Percentiles rank a stretch among this genome's conserved stretches.
phyloP scores from a whole-genome alignment of 2,113 vertebrate genomes.

The Ochotona curzoniae region DNA sequence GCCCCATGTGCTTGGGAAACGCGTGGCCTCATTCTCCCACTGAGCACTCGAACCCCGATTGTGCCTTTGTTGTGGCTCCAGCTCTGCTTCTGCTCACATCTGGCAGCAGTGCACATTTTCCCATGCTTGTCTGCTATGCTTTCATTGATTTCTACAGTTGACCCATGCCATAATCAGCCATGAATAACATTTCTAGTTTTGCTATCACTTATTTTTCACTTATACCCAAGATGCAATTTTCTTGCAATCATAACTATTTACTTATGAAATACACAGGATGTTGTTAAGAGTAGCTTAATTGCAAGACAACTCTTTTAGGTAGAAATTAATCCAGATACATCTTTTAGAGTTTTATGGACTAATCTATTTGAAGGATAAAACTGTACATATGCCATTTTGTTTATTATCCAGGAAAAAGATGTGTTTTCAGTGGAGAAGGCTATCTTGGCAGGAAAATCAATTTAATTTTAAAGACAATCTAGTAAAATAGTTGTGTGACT shows the following conservation, averaged over 20 bases:
- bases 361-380: constrained; percentile 10
- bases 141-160: neutral
- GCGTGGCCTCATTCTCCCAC: too few relatives aligned
- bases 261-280: neutral
- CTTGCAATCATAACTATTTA: neutral
- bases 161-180: neutral
- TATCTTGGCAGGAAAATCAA: neutral
- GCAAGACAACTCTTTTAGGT: neutral
- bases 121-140: too few relatives aligned
- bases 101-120: neutral
- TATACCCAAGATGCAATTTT: neutral
- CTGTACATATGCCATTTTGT: neutral
- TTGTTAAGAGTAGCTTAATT: neutral
- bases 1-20: too few relatives aligned
- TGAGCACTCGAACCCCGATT: too few relatives aligned
- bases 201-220: neutral
- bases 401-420: neutral
- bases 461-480: neutral
- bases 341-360: neutral
- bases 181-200: neutral
- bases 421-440: neutral
- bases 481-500: neutral
- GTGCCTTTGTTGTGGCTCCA: neutral
- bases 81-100: neutral
- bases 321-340: constrained; percentile 19